phyloP scores from a whole-genome alignment of 2,888 invertebrate genomes.

The Latrodectus elegans region DNA sequence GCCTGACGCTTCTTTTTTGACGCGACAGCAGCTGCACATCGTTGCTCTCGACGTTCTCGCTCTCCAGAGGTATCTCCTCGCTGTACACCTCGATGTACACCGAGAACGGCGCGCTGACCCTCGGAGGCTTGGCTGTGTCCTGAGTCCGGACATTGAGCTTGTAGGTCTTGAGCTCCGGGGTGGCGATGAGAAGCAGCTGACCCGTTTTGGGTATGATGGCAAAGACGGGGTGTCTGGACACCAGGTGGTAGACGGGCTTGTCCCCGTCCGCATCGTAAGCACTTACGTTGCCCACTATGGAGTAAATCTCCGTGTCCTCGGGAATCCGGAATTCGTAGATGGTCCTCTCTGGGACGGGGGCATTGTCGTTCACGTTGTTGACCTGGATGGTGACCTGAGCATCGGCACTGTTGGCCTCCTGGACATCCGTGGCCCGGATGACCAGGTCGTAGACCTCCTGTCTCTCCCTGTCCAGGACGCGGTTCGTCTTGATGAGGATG shows the following conservation, averaged over 20 bases:
- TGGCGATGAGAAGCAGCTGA: conserved; percentile 85
- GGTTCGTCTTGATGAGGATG: conserved; percentile 73
- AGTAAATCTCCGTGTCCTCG: conserved; percentile 83
- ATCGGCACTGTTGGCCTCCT: conserved; percentile 86
- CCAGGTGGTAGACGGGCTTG: conserved; percentile 88
- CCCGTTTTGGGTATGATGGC: conserved; percentile 95
- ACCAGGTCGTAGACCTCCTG: conserved; percentile 83
- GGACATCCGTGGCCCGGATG: conserved; percentile 86
- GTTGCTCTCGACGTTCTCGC: conserved; percentile 35
- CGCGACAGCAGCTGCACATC: conserved; percentile 72
- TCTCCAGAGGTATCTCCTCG: conserved; percentile 73
- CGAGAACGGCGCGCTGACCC: conserved; percentile 55
- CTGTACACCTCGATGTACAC: conserved; percentile 68
- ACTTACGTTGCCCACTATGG: conserved; percentile 87
- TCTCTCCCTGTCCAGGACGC: conserved; percentile 86
- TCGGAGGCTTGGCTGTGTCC: conserved; percentile 80
- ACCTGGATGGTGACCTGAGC: conserved; percentile 86
- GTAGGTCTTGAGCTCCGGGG: conserved; percentile 78
- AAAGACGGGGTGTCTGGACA: conserved; percentile 83
- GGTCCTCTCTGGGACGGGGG: conserved; percentile 86
- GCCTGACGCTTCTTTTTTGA: conserved; percentile 79
- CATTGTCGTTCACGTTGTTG: conserved; percentile 92
- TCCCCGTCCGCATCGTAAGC: conserved; percentile 95
- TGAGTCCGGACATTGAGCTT: conserved; percentile 87
- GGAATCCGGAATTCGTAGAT: conserved; percentile 83